Base-by-base conservation (phyloP, 2,888 invertebrate genomes). In the Brenthis ino region DNA sequence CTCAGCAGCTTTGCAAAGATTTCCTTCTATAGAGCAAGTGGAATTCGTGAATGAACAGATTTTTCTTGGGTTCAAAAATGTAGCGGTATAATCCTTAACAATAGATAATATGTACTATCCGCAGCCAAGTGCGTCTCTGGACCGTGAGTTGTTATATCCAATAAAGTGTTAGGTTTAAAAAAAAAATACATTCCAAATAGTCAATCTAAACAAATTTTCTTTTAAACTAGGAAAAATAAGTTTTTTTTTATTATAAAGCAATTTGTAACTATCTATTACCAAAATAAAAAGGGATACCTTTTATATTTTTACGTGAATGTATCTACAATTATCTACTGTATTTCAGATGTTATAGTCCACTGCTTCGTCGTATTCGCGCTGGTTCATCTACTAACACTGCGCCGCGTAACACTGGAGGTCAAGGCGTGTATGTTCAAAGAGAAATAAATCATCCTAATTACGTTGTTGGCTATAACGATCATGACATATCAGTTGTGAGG, bases 331-430 rank as follows among this genome's bases (percentile, higher is more conserved):
- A 28, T 13, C 48, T 47, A 20, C 51, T 16, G 8, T 48, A 67
- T 76, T 77, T 0, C 75, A 84, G 84, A 4, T 50, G 65, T 1
- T 84, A 79, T 67, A 3, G 64, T 0, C 74, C 78, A 0, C 11
- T 16, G 0, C 61, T 58, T 28, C 83, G 85, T 6, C 85, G 86
- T 3, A 76, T 85, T 68, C 76, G 87, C 8, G 85, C 83, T 12
- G 87, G 87, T 2, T 63, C 82, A 12, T 80, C 80, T 0, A 76
- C 28, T 28, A 28, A 28, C 28, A 28, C 28, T 28, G 28, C 28
- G 28, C 28, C 72, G 70, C 80, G 82, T 6, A 80, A 83, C 68
- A 69, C 65, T 0, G 86, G 86, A 3, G 87, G 88, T 0, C 65
- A 74, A 3, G 6, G 87, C 11, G 8, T 69, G 28, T 14, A 75